phyloP scores from a whole-genome alignment of 2,113 vertebrate species.

The Equus quagga region DNA sequence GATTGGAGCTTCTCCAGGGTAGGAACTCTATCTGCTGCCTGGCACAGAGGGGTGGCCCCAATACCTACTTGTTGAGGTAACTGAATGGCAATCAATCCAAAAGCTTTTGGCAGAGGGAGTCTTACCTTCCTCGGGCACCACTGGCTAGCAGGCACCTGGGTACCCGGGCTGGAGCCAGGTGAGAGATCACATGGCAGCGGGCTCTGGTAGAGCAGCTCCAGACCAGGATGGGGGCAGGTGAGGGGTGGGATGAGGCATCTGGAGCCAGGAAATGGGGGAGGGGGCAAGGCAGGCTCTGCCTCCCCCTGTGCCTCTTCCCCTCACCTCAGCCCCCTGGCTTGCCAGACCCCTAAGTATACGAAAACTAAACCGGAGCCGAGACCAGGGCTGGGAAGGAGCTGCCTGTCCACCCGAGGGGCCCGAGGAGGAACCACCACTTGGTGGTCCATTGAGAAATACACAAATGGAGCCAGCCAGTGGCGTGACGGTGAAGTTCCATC shows the following conservation, averaged over 20 bases:
- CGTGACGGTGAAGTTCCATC: too few relatives aligned
- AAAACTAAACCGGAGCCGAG: not conserved
- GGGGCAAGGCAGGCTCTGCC: not conserved
- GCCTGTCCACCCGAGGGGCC: not conserved
- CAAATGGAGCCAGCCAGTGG: not conserved
- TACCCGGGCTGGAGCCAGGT: not conserved
- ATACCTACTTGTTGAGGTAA: not conserved
- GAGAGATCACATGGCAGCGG: not conserved
- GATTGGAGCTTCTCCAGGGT: not conserved
- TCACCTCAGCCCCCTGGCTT: not conserved
- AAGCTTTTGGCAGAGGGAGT: not conserved
- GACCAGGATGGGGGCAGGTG: not conserved
- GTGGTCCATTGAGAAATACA: slow-evolving; percentile 58
- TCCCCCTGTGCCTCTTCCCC: not conserved
- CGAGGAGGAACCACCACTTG: not conserved
- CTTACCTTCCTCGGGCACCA: not conserved
- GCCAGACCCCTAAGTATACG: not conserved
- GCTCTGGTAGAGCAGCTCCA: not conserved
- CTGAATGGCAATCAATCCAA: not conserved
- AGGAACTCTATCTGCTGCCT: not conserved
- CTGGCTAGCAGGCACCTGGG: not conserved
- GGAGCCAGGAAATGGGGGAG: not conserved
- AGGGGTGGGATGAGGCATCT: not conserved
- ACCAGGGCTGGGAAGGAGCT: not conserved
- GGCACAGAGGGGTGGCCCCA: not conserved